Percentiles rank a stretch among this genome's conserved stretches.
Conservation (phyloP, 1,140 invertebrate species). For the Polypedilum pembai region DNA sequence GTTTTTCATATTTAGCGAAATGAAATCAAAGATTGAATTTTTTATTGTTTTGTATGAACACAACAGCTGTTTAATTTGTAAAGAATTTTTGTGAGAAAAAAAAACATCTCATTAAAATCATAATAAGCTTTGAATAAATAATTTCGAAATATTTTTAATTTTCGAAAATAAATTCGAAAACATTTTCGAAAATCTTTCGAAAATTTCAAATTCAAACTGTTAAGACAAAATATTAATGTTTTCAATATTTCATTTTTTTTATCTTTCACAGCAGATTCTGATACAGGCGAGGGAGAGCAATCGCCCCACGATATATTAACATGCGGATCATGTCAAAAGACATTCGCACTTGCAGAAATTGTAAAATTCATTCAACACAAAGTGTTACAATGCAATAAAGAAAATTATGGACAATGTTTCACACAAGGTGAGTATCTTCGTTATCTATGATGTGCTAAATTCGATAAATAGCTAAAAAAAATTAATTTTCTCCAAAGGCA, state of each 20-base stretch:
- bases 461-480: no score
- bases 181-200: neutral
- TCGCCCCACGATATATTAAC: constrained; percentile 75
- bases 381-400: constrained; percentile 75
- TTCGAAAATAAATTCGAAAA: constrained; percentile 26
- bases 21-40: neutral
- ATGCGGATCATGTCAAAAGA: constrained; percentile 82
- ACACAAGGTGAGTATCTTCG: constrained; percentile 44
- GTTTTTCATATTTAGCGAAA: neutral
- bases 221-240: neutral
- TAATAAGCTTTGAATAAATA: neutral
- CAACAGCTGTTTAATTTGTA: constrained; percentile 25
- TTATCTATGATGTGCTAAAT: neutral
- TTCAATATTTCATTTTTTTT: constrained; percentile 32
- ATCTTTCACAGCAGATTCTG: constrained; percentile 66
- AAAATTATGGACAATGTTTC: constrained; percentile 59
- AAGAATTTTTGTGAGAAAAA: neutral
- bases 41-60: neutral
- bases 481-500: constrained; percentile 36
- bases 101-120: neutral
- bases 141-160: neutral
- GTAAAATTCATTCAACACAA: constrained; percentile 94
- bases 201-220: neutral
- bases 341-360: constrained; percentile 86
- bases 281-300: constrained; percentile 56